These are phyloP conservation scores for Xestia xanthographa DNA, from an alignment of 2,888 invertebrate genomes.

Conservation along the genomic window DNA sequence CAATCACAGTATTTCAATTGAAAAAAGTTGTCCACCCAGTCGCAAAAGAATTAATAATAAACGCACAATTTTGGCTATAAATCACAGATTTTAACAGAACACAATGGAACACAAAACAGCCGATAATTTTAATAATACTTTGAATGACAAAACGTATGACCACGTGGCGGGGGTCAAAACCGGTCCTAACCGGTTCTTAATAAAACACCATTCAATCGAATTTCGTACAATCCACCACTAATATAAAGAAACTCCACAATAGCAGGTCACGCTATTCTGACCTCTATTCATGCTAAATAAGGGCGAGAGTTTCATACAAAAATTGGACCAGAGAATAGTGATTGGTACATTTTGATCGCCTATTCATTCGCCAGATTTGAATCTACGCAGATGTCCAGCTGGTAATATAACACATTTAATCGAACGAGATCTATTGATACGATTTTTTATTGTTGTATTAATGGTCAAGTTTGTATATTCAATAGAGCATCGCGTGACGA, in stretches of 20 bases:
- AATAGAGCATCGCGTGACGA: constrained; percentile 62
- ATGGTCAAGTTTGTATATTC: constrained; percentile 65
- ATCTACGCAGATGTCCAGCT: constrained; percentile 82
- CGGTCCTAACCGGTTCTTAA: constrained; percentile 86
- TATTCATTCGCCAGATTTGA: constrained; percentile 74
- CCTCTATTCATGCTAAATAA: constrained; percentile 54
- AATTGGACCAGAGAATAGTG: constrained; percentile 34
- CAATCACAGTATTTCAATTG: background rate
- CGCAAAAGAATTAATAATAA: constrained; percentile 39
- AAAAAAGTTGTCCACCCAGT: background rate
- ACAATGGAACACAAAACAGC: constrained; percentile 79
- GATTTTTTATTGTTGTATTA: constrained; percentile 73
- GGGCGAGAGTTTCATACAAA: constrained; percentile 42
- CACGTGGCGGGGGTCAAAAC: constrained; percentile 88
- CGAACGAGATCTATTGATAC: constrained; percentile 83
- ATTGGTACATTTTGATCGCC: constrained; percentile 68
- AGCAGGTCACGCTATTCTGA: constrained; percentile 54
- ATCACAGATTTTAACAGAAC: constrained; percentile 71
- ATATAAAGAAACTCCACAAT: constrained; percentile 51
- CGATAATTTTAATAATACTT: constrained; percentile 86
- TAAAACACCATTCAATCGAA: constrained; percentile 88
- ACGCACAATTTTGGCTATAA: constrained; percentile 61
- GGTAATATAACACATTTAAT: constrained; percentile 68
- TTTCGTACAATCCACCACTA: constrained; percentile 76
- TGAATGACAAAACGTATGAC: constrained; percentile 86